Evolutionary conservation across 2,888 invertebrate genomes (phyloP).

Genomic region (Chrysopilus asiliformis): DNA sequence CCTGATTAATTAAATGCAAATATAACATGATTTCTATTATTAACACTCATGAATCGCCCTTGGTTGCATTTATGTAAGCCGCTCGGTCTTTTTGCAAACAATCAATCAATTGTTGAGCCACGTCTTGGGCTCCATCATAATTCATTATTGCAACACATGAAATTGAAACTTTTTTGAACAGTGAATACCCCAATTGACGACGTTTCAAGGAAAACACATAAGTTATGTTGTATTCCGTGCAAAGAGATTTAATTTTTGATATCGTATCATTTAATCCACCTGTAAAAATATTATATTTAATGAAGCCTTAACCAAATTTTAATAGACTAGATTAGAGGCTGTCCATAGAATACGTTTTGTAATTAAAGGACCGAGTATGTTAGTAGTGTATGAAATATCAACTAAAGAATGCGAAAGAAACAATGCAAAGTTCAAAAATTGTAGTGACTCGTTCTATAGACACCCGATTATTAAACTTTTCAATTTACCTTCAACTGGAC

Average conservation of each 20-base stretch:
- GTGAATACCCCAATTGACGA: conserved; percentile 41
- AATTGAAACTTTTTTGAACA: conserved; percentile 45
- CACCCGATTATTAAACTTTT: too few relatives aligned
- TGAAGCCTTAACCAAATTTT: too few relatives aligned
- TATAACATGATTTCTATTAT: background rate
- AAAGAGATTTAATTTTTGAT: conserved; percentile 37
- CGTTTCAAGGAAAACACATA: conserved; percentile 46
- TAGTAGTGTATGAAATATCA: too few relatives aligned
- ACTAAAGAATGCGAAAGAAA: background rate
- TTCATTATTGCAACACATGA: conserved; percentile 48
- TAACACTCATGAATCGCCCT: background rate
- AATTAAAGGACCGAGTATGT: too few relatives aligned
- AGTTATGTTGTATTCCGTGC: conserved; percentile 40
- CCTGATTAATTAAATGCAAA: background rate
- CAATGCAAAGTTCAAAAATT: background rate
- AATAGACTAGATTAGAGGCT: too few relatives aligned
- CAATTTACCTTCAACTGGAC: conserved; percentile 22
- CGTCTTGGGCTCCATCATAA: conserved; percentile 46
- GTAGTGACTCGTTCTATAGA: too few relatives aligned
- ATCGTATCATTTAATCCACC: conserved; percentile 45
- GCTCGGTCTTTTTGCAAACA: conserved; percentile 19
- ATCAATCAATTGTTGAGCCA: conserved; percentile 20
- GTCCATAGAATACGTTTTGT: too few relatives aligned
- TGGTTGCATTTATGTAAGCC: conserved; percentile 11
- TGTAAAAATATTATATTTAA: conserved; percentile 20